Evolutionary conservation across 2,888 invertebrate genomes (phyloP), one percentile per base, ranked within the genome.

Genomic region (Drymonia ruficornis): DNA sequence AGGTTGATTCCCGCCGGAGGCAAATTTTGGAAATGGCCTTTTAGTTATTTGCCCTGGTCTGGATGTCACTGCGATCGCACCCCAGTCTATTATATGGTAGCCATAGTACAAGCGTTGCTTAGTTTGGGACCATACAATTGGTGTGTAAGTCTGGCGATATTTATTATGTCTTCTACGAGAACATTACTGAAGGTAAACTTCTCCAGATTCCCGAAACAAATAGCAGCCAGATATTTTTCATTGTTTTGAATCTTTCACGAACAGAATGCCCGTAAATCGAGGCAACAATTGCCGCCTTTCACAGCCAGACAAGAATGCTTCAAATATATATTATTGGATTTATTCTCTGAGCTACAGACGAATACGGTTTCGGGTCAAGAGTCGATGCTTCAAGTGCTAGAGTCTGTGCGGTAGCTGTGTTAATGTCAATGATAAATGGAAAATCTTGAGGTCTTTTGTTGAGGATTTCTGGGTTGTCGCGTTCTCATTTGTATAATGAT

Each of bases 331-430:
- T 72, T 72, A 72, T 77, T 76, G 68, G 68, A 78, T 77, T 71
- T 78, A 78, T 79, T 80, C 72, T 70, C 65, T 68, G 67, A 64
- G 64, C 65, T 63, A 65, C 72, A 74, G 74, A 73, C 67, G 69
- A 77, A 77, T 72, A 82, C 76, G 78, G 83, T 83, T 82, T 66
- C 70, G 72, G 86, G 84, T 85, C 86, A 84, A 85, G 83, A 76
- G 77, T 70, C 59, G 60, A 43, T 49, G 61, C 61, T 67, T 66
- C 68, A 59, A 68, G 63, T 68, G 63, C 67, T 63, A 59, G 56
- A 68, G 71, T 49, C 54, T 63, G 58, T 56, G 52, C 55, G 61
- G 52, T 59, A 53, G 13, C 23, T 49, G 29, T 34, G 46, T 56
- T 19, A 40, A 46, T 53, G 63, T 56, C 60, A 67, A 68, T 74